Evolutionary conservation across 1,140 invertebrate species (phyloP), one percentile per base, ranked within the genome.

Genomic region (Drosophila ercepeae): DNA sequence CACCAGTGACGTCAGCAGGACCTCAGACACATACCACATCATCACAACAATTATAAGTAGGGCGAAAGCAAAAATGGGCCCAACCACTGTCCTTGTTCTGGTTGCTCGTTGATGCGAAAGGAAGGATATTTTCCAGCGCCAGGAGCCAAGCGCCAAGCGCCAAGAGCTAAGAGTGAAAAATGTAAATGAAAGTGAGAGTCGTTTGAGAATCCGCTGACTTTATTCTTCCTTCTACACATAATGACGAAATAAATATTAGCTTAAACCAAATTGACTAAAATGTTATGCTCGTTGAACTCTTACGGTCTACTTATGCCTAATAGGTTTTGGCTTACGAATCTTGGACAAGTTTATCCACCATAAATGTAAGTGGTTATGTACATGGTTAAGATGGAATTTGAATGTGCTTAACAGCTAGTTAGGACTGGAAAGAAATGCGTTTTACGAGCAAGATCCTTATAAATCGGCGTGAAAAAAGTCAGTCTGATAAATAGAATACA

Each of bases 191-290:
- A 77, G 67, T 63, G 58, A 36, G 54, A 32, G 27, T 48, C 9
- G 42, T 39, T 44, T n/a, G 44, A 52, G 42, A 64, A 64, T 68
- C 54, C 39, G 39, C 53, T 57, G 71, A 77, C 63, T 81, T 88
- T 88, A 86, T 84, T 78, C 51, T 41, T 36, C 45, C 60, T 34
- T 68, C 57, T 61, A 68, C 71, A 84, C 53, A 83, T 76, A 73
- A 86, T 79, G 72, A 68, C 63, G 61, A 86, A 86, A 84, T 84
- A 84, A 84, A 86, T 88, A 86, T 88, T 82, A 70, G 82, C 81
- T 86, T 86, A 86, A 45, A 77, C 53, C 69, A 70, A 86, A 82
- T 88, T 81, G 81, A 86, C 77, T 86, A 86, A 65, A 88, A 75
- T 51, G 42, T 82, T 88, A 74, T 81, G 82, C 69, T 82, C 77